phyloP scores from a whole-genome alignment of 1,140 invertebrate genomes.

The Anadara kagoshimensis region DNA sequence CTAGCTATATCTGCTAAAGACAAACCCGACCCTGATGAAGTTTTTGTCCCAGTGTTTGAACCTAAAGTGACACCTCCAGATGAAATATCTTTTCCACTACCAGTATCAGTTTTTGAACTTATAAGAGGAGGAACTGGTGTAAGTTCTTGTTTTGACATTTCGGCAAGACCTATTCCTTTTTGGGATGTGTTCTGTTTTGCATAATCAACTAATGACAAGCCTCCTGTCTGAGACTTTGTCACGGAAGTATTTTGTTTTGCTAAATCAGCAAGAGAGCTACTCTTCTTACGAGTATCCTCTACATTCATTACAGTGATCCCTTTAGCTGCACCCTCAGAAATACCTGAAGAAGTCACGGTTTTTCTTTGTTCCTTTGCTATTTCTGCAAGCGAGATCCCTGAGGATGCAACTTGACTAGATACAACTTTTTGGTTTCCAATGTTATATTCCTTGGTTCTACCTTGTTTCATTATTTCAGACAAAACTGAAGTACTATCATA shows the following conservation, averaged over 20 bases:
- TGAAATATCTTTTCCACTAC: background rate
- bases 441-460: too few relatives aligned
- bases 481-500: too few relatives aligned
- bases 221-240: background rate
- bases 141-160: background rate
- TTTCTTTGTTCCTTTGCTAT: too few relatives aligned
- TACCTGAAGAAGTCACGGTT: too few relatives aligned
- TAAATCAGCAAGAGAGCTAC: background rate
- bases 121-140: background rate
- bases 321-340: background rate
- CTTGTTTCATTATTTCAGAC: too few relatives aligned
- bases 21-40: too few relatives aligned
- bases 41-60: background rate
- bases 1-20: conserved; percentile 12
- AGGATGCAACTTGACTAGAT: too few relatives aligned
- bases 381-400: too few relatives aligned
- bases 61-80: background rate
- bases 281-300: background rate
- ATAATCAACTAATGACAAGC: background rate
- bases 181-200: conserved; percentile 8
- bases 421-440: too few relatives aligned
- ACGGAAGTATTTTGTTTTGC: background rate
- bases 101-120: too few relatives aligned
- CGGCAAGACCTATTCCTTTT: background rate
- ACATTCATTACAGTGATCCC: background rate